Evolutionary conservation across 2,797 vertebrate genomes (phyloP).

Genomic region (Furcifer pardalis): DNA sequence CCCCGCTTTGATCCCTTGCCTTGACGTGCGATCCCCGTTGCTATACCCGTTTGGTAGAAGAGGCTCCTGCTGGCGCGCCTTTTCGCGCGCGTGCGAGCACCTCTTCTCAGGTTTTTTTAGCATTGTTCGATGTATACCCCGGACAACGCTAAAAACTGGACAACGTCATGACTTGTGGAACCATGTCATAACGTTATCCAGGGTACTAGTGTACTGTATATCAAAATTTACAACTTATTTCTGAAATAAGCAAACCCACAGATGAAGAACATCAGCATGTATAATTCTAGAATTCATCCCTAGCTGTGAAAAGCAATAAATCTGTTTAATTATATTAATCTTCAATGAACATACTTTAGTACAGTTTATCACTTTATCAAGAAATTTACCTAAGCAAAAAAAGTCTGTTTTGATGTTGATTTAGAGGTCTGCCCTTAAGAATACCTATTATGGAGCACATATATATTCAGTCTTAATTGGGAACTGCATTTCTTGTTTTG

Average conservation of each 20-base stretch:
- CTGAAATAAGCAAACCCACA: constrained; percentile 28
- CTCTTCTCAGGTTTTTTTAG: too few species aligned
- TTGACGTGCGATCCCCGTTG: too few species aligned
- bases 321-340: neutral
- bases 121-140: too few species aligned
- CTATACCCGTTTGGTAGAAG: too few species aligned
- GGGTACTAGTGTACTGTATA: too few species aligned
- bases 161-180: too few species aligned
- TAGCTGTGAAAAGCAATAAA: too few species aligned
- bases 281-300: neutral
- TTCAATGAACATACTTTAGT: neutral
- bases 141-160: too few species aligned
- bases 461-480: neutral
- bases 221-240: constrained; percentile 40
- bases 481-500: neutral
- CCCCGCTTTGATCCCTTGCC: too few species aligned
- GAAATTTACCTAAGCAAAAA: constrained; percentile 9
- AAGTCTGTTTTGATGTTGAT: constrained; percentile 23
- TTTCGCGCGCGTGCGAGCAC: too few species aligned
- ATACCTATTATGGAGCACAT: constrained; percentile 2
- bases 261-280: constrained; percentile 22
- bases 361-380: neutral
- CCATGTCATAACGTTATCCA: too few species aligned
- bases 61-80: too few species aligned
- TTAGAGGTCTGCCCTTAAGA: neutral